Conservation (phyloP, 1,140 invertebrate genomes). For the Lepidurus arcticus region DNA sequence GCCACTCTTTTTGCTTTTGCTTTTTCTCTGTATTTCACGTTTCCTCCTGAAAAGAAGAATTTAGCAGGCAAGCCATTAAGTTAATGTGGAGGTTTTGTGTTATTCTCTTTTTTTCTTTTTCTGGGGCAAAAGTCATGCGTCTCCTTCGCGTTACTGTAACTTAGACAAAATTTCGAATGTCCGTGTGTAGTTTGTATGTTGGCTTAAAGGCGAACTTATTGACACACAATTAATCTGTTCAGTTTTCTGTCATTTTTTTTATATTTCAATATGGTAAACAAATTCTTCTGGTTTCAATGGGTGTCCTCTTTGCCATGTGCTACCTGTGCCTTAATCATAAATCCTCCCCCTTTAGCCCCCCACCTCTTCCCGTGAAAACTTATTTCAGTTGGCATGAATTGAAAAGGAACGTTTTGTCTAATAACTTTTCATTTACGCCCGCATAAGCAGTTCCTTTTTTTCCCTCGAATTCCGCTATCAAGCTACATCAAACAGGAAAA, state of each 20-base stretch:
- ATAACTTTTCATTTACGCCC: background rate
- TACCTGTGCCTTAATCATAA: conserved; percentile 22
- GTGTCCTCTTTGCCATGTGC: conserved; percentile 4
- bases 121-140: background rate
- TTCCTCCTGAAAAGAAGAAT: background rate
- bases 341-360: conserved; percentile 10
- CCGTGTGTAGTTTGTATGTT: background rate
- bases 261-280: background rate
- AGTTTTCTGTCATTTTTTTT: background rate
- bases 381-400: background rate
- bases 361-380: background rate
- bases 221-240: background rate
- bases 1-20: background rate
- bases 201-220: background rate
- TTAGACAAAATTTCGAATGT: background rate
- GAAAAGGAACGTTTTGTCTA: background rate
- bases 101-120: background rate
- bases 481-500: background rate
- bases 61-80: background rate
- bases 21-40: background rate
- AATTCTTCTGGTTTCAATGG: conserved; percentile 1
- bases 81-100: background rate
- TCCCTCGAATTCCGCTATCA: background rate
- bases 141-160: background rate
- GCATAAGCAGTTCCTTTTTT: background rate